Evolutionary conservation across 2,888 invertebrate species (phyloP), one percentile per base, ranked within the genome.

Genomic region (Frankliniella intonsa): DNA sequence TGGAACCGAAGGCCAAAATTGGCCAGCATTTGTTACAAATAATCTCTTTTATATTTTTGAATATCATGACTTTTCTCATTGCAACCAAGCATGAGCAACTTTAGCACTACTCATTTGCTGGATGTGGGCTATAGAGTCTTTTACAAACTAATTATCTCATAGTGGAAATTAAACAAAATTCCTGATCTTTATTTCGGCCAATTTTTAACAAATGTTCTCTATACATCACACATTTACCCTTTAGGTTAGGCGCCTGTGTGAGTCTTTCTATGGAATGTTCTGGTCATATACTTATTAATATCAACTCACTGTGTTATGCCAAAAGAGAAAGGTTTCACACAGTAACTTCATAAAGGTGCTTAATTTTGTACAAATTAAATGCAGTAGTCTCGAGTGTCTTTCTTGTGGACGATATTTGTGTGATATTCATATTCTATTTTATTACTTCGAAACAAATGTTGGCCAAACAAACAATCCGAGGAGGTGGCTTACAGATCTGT

Each of bases 401-500:
- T n/a, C 38, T 38, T 5, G 3, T 5, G 3, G 3, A 38, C 38
- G 38, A 38, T 38, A 76, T 25, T 76, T 22, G 25, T 76, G 69
- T 76, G 69, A 76, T 76, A 76, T 76, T 76, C 55, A 14, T 55
- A 55, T 55, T 55, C 14, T 19, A 19, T 55, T 76, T 76, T 76
- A 25, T 25, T 11, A 76, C 62, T 25, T 76, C 10, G 12, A 76
- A 22, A 76, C 22, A 76, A 55, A 25, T 76, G 69, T 76, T 76
- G 69, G 69, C 69, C 69, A 76, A 76, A 76, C 25, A 22, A 76
- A 76, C 22, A 76, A 76, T 8, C 2, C 5, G 69, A 76, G 22
- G 25, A 76, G 69, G 69, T 76, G 69, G 69, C 69, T 76, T 25
- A 25, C 69, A 76, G 69, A 22, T 25, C 69, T 76, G 69, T 76